These are phyloP conservation scores for Yasuhikotakia modesta DNA, from an alignment of 2,797 vertebrate genomes.

Conservation along the genomic window DNA sequence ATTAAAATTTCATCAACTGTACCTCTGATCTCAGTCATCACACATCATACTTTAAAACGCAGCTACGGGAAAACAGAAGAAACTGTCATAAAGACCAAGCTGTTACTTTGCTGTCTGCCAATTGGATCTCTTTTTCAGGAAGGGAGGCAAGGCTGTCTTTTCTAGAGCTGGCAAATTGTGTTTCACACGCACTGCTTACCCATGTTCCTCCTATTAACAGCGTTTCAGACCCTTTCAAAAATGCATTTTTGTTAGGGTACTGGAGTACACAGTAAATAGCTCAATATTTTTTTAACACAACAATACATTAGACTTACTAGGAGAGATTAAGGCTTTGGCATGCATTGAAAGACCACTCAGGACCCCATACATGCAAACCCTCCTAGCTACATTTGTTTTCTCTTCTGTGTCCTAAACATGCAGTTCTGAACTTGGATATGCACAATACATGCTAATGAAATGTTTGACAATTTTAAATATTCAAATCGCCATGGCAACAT, in stretches of 20 bases:
- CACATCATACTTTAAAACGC: no score
- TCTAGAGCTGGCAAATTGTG: not conserved
- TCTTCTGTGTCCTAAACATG: constrained; percentile 1
- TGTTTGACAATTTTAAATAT: constrained; percentile 21
- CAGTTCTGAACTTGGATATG: not conserved
- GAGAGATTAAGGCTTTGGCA: not conserved
- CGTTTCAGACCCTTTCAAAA: not conserved
- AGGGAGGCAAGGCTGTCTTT: not conserved
- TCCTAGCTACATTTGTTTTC: not conserved
- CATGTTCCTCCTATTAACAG: not conserved
- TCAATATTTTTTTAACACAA: not conserved
- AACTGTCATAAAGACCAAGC: not conserved
- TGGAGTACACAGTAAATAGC: not conserved
- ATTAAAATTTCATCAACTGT: no score
- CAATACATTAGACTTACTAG: not conserved
- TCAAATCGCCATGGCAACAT: constrained; percentile 18
- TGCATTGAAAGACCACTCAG: not conserved
- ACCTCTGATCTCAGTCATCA: no score
- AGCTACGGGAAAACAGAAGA: not conserved
- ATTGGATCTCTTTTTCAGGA: no score
- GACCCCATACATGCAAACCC: not conserved
- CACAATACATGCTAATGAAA: constrained; percentile 28
- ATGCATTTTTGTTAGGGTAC: not conserved
- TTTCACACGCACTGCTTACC: not conserved
- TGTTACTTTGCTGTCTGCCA: not conserved